A percentile compares a stretch with the other conserved stretches of the same genome.
These are phyloP conservation scores for Megalonaias nervosa DNA, from an alignment of 1,140 invertebrate species.

Conservation along the genomic window DNA sequence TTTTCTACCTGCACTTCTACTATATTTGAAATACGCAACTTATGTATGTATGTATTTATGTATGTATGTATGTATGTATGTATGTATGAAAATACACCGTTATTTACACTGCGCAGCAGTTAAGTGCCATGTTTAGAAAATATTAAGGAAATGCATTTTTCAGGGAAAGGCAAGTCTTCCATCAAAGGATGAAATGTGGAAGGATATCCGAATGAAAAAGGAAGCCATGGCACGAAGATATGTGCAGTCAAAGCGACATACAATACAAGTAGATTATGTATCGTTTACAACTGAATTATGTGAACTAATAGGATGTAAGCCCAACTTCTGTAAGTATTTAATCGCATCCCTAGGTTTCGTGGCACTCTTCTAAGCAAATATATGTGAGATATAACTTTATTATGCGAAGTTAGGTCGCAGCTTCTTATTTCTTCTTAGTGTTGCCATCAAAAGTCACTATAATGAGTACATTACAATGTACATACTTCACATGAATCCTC, in stretches of 20 bases:
- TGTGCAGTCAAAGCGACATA: constrained; percentile 51
- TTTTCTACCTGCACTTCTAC: too few relatives aligned
- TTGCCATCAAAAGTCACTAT: background rate
- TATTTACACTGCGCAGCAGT: too few relatives aligned
- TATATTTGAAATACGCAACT: too few relatives aligned
- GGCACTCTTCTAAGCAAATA: too few relatives aligned
- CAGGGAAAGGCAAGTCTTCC: constrained; percentile 52
- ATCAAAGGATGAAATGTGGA: constrained; percentile 48
- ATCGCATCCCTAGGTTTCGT: constrained; percentile 38
- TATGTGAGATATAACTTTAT: constrained; percentile 70
- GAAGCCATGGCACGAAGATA: constrained; percentile 48
- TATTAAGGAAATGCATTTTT: too few relatives aligned
- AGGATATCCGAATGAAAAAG: constrained; percentile 52
- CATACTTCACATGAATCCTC: too few relatives aligned
- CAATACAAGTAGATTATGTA: constrained; percentile 69
- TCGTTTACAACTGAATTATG: constrained; percentile 73
- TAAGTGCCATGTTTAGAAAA: too few relatives aligned
- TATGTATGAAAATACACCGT: too few relatives aligned
- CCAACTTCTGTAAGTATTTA: constrained; percentile 58
- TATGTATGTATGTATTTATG: too few relatives aligned
- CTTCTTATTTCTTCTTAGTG: constrained; percentile 57
- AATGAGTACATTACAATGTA: background rate
- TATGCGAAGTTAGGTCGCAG: constrained; percentile 70
- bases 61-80: too few relatives aligned
- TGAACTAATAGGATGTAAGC: constrained; percentile 68